Conservation (phyloP, 2,113 vertebrate species). For the Vidua macroura region DNA sequence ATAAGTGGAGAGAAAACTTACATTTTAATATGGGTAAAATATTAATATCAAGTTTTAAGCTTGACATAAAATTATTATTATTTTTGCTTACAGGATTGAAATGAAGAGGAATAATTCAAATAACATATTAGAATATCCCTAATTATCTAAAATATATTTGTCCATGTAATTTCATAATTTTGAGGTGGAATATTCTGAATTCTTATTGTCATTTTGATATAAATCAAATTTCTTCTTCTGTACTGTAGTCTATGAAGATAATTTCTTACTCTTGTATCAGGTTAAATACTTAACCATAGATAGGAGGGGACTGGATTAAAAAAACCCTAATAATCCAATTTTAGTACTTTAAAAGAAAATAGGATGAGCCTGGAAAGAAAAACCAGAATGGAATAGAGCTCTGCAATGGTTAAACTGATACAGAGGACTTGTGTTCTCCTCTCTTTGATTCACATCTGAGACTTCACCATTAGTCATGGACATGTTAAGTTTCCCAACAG, state of each 20-base stretch:
- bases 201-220: background rate
- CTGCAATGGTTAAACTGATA: background rate
- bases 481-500: background rate
- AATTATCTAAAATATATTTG: background rate
- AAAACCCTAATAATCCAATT: rapidly evolving
- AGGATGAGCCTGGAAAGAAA: background rate
- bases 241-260: background rate
- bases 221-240: background rate
- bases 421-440: rapidly evolving
- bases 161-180: background rate
- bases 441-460: background rate
- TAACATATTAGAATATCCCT: background rate
- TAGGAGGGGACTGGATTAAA: background rate
- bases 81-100: background rate
- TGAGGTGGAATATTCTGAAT: background rate
- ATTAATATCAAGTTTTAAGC: background rate
- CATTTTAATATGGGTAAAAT: background rate
- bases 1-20: background rate
- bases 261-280: background rate
- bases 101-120: background rate
- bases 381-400: background rate
- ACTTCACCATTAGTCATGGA: background rate
- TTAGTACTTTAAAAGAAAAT: background rate
- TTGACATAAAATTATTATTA: background rate
- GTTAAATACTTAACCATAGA: rapidly evolving